phyloP scores from a whole-genome alignment of 2,888 invertebrate genomes.

The Cosmia pyralina region DNA sequence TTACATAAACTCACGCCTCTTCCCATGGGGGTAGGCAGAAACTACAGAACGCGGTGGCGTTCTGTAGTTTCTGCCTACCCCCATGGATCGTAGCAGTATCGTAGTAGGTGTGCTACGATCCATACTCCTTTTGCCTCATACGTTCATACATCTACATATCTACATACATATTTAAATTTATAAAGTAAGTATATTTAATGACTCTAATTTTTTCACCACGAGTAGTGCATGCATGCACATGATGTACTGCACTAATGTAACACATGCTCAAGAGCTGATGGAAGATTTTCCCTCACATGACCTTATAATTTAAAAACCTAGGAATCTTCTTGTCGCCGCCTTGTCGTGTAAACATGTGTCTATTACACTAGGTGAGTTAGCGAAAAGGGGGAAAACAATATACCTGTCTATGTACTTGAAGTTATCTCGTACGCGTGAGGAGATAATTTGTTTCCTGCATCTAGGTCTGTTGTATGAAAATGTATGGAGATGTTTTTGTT shows the following conservation, averaged over 20 bases:
- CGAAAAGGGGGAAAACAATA: constrained; percentile 34
- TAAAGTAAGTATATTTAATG: background rate
- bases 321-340: constrained; percentile 21
- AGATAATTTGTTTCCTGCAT: constrained; percentile 38
- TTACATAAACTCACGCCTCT: no score
- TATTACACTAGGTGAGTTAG: constrained; percentile 44
- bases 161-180: no score
- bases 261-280: background rate
- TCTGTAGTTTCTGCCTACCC: no score
- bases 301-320: constrained; percentile 19
- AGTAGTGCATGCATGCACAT: background rate
- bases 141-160: no score
- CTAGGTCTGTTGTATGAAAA: background rate
- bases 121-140: no score
- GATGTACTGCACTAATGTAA: background rate
- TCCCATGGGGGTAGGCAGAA: no score
- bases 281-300: constrained; percentile 20
- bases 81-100: no score
- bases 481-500: background rate
- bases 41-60: no score
- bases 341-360: constrained; percentile 3
- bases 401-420: constrained; percentile 2
- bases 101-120: no score
- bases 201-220: no score
- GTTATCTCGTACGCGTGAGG: constrained; percentile 18